phyloP scores from a whole-genome alignment of 2,113 vertebrate genomes.

The Xiphophorus couchianus region DNA sequence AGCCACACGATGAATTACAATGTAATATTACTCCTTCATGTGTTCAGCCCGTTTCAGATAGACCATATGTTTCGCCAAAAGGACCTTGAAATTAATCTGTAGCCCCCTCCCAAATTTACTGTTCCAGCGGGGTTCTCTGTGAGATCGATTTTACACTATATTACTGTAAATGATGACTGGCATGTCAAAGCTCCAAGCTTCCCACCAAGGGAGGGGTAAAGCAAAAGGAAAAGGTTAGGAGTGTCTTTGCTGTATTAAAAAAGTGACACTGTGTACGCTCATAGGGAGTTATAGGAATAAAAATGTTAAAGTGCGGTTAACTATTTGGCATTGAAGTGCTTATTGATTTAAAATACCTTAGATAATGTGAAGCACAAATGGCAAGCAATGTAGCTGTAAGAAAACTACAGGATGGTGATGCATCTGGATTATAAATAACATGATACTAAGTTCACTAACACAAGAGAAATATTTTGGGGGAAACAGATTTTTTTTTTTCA shows the following conservation, averaged over 20 bases:
- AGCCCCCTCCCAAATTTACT: constrained; percentile 64
- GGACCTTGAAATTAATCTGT: constrained; percentile 75
- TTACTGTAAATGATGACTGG: constrained; percentile 73
- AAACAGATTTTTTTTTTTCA: background rate
- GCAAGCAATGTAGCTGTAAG: background rate
- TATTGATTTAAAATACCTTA: background rate
- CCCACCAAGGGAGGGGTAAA: constrained; percentile 42
- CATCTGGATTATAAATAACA: background rate
- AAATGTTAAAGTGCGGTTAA: background rate
- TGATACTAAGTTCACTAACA: background rate
- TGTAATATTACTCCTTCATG: constrained; percentile 61
- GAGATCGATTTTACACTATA: constrained; percentile 77
- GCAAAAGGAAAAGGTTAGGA: background rate
- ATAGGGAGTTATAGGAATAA: background rate
- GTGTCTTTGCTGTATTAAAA: background rate
- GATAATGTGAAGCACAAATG: background rate
- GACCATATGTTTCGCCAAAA: constrained; percentile 54
- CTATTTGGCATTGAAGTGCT: background rate
- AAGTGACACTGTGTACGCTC: background rate
- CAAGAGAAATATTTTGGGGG: background rate
- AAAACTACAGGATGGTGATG: background rate
- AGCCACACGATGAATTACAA: constrained; percentile 60
- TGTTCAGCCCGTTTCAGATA: constrained; percentile 49
- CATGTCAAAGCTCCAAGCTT: constrained; percentile 57
- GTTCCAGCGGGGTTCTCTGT: constrained; percentile 48